A percentile compares a stretch with the other conserved stretches of the same genome.
Conservation (phyloP, 2,113 vertebrate species). For the Tympanuchus pallidicinctus region DNA sequence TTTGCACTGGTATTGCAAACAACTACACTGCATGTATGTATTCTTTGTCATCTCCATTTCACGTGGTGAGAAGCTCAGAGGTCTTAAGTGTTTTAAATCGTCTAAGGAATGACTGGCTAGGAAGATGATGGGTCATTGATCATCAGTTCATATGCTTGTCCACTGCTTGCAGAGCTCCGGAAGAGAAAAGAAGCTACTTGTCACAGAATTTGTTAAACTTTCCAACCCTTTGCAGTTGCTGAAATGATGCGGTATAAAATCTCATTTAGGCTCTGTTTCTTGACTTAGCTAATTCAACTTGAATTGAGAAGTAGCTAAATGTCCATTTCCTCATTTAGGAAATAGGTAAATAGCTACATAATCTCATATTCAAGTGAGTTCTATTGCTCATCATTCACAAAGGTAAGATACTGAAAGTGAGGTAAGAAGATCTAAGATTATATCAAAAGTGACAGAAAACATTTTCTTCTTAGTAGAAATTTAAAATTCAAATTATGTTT, state of each 20-base stretch:
- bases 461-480: neutral
- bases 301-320: neutral
- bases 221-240: neutral
- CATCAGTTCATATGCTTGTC: neutral
- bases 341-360: neutral
- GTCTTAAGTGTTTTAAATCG: neutral
- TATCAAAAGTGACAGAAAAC: neutral
- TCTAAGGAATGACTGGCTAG: neutral
- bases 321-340: neutral
- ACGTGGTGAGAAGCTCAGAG: neutral
- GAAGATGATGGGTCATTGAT: neutral
- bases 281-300: neutral
- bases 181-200: neutral
- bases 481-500: neutral
- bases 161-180: too few species aligned
- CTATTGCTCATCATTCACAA: neutral
- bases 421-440: neutral
- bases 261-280: neutral
- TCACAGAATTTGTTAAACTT: neutral
- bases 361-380: neutral
- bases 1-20: neutral
- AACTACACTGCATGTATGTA: neutral
- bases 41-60: neutral
- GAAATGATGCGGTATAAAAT: neutral
- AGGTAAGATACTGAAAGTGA: neutral